Conservation (phyloP, 2,113 vertebrate genomes). For the Platichthys stellatus region DNA sequence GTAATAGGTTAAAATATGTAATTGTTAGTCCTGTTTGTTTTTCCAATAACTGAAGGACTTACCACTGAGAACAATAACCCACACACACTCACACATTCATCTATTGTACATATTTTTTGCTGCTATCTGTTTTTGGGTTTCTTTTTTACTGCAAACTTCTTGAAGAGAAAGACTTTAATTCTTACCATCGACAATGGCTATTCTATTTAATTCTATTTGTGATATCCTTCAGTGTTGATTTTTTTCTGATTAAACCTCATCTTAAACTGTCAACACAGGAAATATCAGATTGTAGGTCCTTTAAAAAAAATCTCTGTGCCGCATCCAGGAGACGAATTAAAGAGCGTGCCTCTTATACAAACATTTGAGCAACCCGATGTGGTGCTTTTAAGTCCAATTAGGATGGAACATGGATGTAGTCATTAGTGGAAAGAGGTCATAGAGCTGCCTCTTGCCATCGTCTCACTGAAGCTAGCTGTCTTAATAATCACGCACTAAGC, state of each 20-base stretch:
- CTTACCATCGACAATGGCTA: too few species aligned
- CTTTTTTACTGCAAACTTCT: too few species aligned
- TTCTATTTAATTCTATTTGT: too few species aligned
- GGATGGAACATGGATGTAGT: not conserved
- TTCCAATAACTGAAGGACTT: too few species aligned
- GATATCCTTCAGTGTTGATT: too few species aligned
- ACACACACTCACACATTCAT: too few species aligned
- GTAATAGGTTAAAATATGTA: not conserved
- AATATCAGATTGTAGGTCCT: not conserved
- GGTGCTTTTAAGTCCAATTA: conserved; percentile 2
- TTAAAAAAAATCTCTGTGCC: too few species aligned
- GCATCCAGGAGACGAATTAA: not conserved
- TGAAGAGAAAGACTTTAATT: too few species aligned
- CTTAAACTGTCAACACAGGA: not conserved
- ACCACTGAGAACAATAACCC: too few species aligned
- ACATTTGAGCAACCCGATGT: not conserved
- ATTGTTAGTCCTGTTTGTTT: not conserved
- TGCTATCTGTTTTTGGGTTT: too few species aligned
- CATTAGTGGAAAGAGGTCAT: conserved; percentile 2
- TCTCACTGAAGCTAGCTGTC: not conserved
- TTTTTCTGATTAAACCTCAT: too few species aligned
- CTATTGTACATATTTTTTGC: too few species aligned
- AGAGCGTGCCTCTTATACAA: not conserved
- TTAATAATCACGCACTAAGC: not conserved
- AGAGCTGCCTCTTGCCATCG: not conserved